Evolutionary conservation across 2,888 invertebrate species (phyloP), one percentile per base, ranked within the genome.

Genomic region (Sisyra nigra): DNA sequence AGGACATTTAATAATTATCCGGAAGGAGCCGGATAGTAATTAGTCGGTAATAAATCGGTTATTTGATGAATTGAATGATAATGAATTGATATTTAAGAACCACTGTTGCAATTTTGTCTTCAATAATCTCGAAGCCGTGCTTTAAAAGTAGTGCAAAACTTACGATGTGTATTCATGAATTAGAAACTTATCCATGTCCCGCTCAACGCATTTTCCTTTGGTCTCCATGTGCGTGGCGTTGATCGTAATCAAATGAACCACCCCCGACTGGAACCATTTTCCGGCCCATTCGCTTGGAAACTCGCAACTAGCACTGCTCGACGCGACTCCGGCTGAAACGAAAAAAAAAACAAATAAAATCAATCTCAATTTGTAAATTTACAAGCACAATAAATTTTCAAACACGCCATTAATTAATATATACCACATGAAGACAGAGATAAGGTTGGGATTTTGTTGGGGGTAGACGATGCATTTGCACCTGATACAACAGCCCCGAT

Each of bases 231-330:
- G 72, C 1, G 73, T 73, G 48, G 67, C 64, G 56, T 78, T 77
- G 59, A 76, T 71, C 41, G 66, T 66, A 44, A 80, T 63, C 40
- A 69, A 65, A 4, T 69, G 70, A 3, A 64, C 69, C 47, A 68
- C 69, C 3, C 80, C 81, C 3, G 77, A 75, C 58, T 78, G 80
- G 65, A 81, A 83, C 82, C 82, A 82, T 53, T 69, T 65, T 29
- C 82, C 82, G 3, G 72, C 66, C 81, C 81, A 81, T 45, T 66
- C 65, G 43, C 66, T 65, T 31, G 80, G 80, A 58, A 82, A 81
- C 46, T 72, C 71, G 61, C 82, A 82, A 46, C 71, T 72, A 48
- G 74, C 79, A 66, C 72, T 57, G 72, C 71, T 46, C 63, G 57
- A 52, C 50, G 13, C 38, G 38, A 35, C 40, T 15, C 32, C 13